Base-by-base conservation (phyloP, 1,140 invertebrate species). In the Drosophila simulans region DNA sequence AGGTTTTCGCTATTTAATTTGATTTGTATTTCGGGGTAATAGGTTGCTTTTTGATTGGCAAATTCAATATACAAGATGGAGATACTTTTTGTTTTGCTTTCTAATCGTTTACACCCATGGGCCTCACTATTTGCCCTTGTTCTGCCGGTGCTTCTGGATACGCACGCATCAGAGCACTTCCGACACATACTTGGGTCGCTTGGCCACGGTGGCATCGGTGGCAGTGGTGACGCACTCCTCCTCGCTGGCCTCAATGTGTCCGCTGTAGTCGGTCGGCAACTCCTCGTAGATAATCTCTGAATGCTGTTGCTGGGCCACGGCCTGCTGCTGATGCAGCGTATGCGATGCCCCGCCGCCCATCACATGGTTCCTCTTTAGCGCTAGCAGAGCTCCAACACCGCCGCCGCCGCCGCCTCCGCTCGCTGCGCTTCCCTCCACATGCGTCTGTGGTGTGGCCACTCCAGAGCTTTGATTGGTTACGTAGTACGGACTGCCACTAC, bases 161-260 rank as follows among this genome's bases (percentile, higher is more conserved):
- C 86, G 81, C 76, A 91, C 90, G 80, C 83, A 91, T 91, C 90
- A 91, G 86, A 91, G 90, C 68, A 91, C 90, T 56, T 91, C 90
- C 27, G 89, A 91, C 27, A 91, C 84, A 55, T 91, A 91, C 80
- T 91, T 91, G 46, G 90, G 80, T 60, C 90, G 68, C 58, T 91
- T 91, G 73, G 82, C 71, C 48, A 55, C 80, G 22, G 84, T 76
- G 71, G 71, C 70, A 48, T 74, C 72, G 72, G 46, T 68, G 64
- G 72, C 72, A 58, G 72, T 76, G 37, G 72, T 76, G 5, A 80
- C 82, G 65, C 85, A 83, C 63, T 90, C 83, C 60, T 90, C 84
- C 52, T 91, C 90, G 40, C 69, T 89, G 43, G 77, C 80, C 48
- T 91, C 90, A 43, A 91, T 90, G 57, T 91, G 90, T n/a, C 90